Conservation (phyloP, 2,888 invertebrate species). For the Stegophylla sp. region DNA sequence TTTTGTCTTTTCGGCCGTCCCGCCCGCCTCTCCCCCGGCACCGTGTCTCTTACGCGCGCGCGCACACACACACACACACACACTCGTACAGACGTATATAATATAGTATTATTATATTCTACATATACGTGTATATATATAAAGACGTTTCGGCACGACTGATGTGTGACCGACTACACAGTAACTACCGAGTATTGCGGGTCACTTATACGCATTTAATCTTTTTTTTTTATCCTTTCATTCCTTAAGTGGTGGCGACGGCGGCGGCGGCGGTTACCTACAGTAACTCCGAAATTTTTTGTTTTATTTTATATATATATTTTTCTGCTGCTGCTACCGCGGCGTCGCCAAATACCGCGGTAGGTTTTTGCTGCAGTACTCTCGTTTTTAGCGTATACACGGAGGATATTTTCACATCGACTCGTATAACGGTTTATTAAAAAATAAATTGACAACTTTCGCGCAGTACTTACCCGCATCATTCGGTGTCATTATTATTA, state of each 20-base stretch:
- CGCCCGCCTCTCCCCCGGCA: not conserved
- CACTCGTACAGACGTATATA: not conserved
- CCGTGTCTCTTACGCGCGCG: not conserved
- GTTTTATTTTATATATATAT: no score
- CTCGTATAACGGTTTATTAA: conserved; percentile 6
- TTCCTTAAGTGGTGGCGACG: conserved; percentile 44
- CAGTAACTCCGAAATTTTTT: conserved; percentile 11
- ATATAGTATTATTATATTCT: not conserved
- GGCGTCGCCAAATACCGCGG: conserved; percentile 6
- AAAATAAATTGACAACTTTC: conserved; percentile 6
- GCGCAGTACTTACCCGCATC: not conserved
- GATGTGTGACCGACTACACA: conserved; percentile 22
- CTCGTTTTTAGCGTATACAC: conserved; percentile 34
- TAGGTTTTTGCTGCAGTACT: not conserved
- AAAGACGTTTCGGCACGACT: conserved; percentile 53
- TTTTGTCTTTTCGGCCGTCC: conserved; percentile 1
- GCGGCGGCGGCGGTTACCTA: conserved; percentile 1
- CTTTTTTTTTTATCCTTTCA: conserved; percentile 26
- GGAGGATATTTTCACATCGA: conserved; percentile 17
- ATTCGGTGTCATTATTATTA: no score
- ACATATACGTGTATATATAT: not conserved
- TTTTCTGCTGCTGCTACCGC: conserved; percentile 10
- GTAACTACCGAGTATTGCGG: conserved; percentile 10
- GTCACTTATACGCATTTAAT: conserved; percentile 24
- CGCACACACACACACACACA: not conserved